Percentiles rank a stretch among this genome's conserved stretches.
Evolutionary conservation across 2,888 invertebrate genomes (phyloP).

Genomic region (Leptura quadrifasciata): DNA sequence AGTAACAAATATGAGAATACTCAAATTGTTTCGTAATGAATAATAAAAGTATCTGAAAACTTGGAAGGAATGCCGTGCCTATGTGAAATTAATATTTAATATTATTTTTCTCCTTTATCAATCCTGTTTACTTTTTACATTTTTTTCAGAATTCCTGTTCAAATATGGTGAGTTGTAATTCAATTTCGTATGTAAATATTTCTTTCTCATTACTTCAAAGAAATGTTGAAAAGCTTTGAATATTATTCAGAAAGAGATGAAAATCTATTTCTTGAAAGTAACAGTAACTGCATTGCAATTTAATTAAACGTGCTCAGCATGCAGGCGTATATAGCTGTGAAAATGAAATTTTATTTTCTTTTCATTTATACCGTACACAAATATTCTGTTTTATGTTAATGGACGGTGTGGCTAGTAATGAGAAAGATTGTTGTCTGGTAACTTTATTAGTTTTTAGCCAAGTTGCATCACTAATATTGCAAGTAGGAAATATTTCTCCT

Average conservation of each 20-base stretch:
- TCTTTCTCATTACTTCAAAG: conserved; percentile 19
- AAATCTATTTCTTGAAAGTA: conserved; percentile 16
- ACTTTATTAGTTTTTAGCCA: too few species aligned
- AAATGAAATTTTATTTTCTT: conserved; percentile 1
- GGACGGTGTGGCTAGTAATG: too few species aligned
- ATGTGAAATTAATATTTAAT: not conserved
- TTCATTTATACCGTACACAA: not conserved
- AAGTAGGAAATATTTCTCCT: too few species aligned
- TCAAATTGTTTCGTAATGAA: too few species aligned
- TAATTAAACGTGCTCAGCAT: conserved; percentile 38
- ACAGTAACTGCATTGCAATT: conserved; percentile 31
- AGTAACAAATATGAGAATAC: too few species aligned
- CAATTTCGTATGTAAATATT: conserved; percentile 23
- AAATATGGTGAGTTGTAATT: conserved; percentile 20
- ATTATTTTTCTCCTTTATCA: conserved; percentile 9
- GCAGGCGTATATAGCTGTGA: not conserved
- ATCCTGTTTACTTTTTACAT: not conserved
- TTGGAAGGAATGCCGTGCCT: not conserved
- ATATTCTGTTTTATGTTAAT: not conserved
- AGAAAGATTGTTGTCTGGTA: too few species aligned
- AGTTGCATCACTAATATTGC: too few species aligned
- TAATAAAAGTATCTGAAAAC: too few species aligned
- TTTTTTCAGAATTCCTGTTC: conserved; percentile 16
- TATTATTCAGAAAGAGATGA: conserved; percentile 9
- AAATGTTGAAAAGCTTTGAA: conserved; percentile 3